Percentiles rank a stretch among this genome's conserved stretches.
These are phyloP conservation scores for Craseonycteris thonglongyai DNA, from an alignment of 2,113 vertebrate species.

Conservation along the genomic window DNA sequence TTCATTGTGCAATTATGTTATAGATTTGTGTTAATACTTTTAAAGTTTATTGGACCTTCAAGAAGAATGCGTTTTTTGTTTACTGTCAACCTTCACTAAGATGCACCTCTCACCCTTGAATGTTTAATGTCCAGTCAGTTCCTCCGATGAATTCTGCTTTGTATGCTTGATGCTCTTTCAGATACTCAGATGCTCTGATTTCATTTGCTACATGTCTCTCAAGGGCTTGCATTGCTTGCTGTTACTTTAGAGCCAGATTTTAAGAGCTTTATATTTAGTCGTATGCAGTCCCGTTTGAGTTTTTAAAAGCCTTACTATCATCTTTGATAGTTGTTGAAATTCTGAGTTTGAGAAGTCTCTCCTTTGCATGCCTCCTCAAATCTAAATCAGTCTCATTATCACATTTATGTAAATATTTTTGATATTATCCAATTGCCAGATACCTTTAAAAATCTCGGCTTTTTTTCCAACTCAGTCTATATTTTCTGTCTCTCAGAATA, in stretches of 20 bases:
- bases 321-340: background rate
- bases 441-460: conserved; percentile 30
- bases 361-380: background rate
- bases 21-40: background rate
- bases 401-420: conserved; percentile 24
- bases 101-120: background rate
- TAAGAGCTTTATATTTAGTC: background rate
- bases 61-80: background rate
- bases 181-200: background rate
- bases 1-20: background rate
- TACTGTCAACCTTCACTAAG: background rate
- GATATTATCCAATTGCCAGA: background rate
- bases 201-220: background rate
- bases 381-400: background rate
- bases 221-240: background rate
- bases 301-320: background rate
- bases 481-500: conserved; percentile 65
- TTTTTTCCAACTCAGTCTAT: background rate
- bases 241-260: background rate
- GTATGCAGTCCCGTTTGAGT: background rate
- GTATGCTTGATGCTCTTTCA: background rate
- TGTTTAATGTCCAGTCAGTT: background rate
- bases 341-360: background rate
- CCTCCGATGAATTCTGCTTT: background rate
- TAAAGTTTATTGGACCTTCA: background rate